These are phyloP conservation scores for Eulithis testata DNA, from an alignment of 2,888 invertebrate genomes.

Conservation along the genomic window DNA sequence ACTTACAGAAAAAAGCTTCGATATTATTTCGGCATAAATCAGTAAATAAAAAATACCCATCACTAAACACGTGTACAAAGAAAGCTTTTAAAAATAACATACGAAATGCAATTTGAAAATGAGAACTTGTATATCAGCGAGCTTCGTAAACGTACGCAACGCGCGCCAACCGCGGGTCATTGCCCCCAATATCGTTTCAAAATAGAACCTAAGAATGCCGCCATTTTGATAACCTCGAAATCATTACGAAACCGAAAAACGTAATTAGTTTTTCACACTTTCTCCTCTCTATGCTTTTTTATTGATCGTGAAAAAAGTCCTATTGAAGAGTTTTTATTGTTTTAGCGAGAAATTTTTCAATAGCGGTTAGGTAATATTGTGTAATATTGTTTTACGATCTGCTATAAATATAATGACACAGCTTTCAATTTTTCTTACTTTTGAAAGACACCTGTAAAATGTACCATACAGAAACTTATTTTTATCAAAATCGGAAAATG, in stretches of 20 bases:
- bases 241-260: constrained; percentile 60
- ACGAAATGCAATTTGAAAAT: constrained; percentile 54
- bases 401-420: constrained; percentile 3
- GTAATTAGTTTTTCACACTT: constrained; percentile 38
- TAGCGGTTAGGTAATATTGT: neutral
- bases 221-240: constrained; percentile 80
- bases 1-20: neutral
- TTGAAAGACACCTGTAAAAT: too few relatives aligned
- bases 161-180: constrained; percentile 69
- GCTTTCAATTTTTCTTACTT: neutral
- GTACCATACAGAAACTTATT: too few relatives aligned
- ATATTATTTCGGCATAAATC: neutral
- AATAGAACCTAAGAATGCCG: constrained; percentile 81
- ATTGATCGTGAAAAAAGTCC: constrained; percentile 39
- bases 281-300: constrained; percentile 22
- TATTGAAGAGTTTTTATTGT: constrained; percentile 19
- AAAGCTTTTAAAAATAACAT: constrained; percentile 39
- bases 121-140: constrained; percentile 53
- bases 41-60: neutral
- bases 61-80: constrained; percentile 20
- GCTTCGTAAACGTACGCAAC: constrained; percentile 54
- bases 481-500: too few relatives aligned
- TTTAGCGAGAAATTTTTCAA: constrained; percentile 21
- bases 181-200: constrained; percentile 78
- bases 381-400: constrained; percentile 10